Evolutionary conservation across 1,140 invertebrate species (phyloP), one percentile per base, ranked within the genome.

Genomic region (Maconellicoccus hirsutus): DNA sequence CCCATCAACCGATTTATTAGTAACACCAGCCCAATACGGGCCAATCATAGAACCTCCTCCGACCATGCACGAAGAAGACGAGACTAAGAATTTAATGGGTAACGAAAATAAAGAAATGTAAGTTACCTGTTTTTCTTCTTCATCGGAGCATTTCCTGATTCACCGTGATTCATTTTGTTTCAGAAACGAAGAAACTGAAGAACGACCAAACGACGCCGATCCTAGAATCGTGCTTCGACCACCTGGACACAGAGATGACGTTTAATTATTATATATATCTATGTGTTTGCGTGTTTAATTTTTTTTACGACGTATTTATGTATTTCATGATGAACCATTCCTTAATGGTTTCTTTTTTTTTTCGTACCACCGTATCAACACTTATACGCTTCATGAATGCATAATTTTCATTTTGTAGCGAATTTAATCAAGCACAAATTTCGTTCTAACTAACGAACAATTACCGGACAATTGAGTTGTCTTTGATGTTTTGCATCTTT

Each of bases 1-100:
- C 80, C 86, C 86, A 38, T 87, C 86, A n/a, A 87, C 86, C n/a
- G 86, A 87, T 80, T 82, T 86, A 23, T 79, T 87, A 70, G 86
- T 88, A 38, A 82, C 85, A 1, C 73, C 76, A n/a, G 85, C 86
- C 25, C 86, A 87, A 78, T 87, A 88, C 78, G 85, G 84, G 59
- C 86, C 86, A 0, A 84, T 87, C 4, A 83, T 85, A 12, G 86
- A 88, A 76, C 83, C 86, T n/a, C 86, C 85, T 22, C 83, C 84
- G 3, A 78, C 79, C 78, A 74, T 76, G 3, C 71, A 74, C 16
- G 84, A 86, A 72, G 85, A 86, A 71, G 80, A 82, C 73, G 86
- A 87, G 77, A 84, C 84, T 75, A 82, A 85, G 74, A 86, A 86
- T 76, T 80, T 88, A 73, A 88, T 88, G 86, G 78, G 80, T 1